phyloP scores from a whole-genome alignment of 2,888 invertebrate species.

The Cordilura impudica region DNA sequence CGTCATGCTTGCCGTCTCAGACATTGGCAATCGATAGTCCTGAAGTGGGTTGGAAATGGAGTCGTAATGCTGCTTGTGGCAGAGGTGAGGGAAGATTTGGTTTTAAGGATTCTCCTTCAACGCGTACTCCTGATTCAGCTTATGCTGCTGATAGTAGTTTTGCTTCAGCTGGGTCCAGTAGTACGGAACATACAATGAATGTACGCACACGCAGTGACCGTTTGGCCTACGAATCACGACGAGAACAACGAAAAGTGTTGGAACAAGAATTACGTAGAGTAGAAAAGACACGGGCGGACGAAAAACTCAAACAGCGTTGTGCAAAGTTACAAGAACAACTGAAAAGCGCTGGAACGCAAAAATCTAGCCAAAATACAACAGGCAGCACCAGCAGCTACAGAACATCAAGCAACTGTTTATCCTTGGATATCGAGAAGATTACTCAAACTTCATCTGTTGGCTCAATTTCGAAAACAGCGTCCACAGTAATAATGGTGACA shows the following conservation, averaged over 20 bases:
- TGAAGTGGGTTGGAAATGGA: constrained; percentile 75
- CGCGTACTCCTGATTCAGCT: constrained; percentile 61
- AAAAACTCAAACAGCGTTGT: constrained; percentile 71
- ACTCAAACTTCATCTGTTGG: neutral
- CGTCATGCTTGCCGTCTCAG: constrained; percentile 71
- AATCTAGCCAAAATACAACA: neutral
- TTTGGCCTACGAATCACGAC: constrained; percentile 60
- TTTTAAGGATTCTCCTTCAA: constrained; percentile 30
- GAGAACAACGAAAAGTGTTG: constrained; percentile 66
- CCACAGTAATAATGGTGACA: neutral
- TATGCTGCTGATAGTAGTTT: constrained; percentile 69
- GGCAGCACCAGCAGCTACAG: neutral
- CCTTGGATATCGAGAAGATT: neutral
- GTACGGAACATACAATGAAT: constrained; percentile 31
- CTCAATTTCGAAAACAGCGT: neutral
- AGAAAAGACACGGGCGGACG: constrained; percentile 68
- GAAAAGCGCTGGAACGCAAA: constrained; percentile 63
- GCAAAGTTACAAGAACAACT: constrained; percentile 70
- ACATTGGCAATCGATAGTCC: constrained; percentile 73
- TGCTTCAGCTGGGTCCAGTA: constrained; percentile 67
- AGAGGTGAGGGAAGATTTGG: neutral
- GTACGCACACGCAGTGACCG: constrained; percentile 36
- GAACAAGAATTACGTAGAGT: constrained; percentile 69
- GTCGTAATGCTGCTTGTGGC: constrained; percentile 36
- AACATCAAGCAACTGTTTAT: neutral